These are phyloP conservation scores for Omphaloscelis lunosa DNA, from an alignment of 2,888 invertebrate genomes.

Conservation along the genomic window DNA sequence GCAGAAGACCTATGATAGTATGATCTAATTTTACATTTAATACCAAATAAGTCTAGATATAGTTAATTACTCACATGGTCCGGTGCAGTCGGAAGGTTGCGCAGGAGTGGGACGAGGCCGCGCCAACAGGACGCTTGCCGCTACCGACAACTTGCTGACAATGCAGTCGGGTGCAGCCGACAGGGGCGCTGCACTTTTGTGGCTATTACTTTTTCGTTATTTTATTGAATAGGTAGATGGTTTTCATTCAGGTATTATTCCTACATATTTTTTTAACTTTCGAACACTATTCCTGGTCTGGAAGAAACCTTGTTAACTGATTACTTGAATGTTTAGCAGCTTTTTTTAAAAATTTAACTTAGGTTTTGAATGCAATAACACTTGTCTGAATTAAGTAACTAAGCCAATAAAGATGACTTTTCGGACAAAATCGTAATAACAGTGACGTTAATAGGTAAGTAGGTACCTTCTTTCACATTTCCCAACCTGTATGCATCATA, in stretches of 20 bases:
- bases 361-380: neutral
- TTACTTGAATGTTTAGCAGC: neutral
- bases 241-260: too few relatives aligned
- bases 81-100: conserved; percentile 64
- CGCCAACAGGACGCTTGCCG: conserved; percentile 55
- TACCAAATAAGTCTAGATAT: neutral
- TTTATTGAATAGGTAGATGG: neutral
- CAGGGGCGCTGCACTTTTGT: conserved; percentile 74
- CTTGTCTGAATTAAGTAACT: neutral
- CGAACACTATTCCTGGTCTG: neutral
- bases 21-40: neutral
- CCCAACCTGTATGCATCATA: neutral
- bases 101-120: conserved; percentile 76
- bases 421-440: neutral
- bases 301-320: neutral
- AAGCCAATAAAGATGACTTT: neutral
- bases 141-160: conserved; percentile 76
- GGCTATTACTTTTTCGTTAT: neutral
- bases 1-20: neutral
- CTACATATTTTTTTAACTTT: neutral
- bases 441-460: neutral
- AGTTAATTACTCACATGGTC: conserved; percentile 65
- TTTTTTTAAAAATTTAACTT: too few relatives aligned
- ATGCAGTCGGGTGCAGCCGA: conserved; percentile 68
- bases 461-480: neutral